phyloP scores from a whole-genome alignment of 2,888 invertebrate species.

The Lamellibrachia columna region DNA sequence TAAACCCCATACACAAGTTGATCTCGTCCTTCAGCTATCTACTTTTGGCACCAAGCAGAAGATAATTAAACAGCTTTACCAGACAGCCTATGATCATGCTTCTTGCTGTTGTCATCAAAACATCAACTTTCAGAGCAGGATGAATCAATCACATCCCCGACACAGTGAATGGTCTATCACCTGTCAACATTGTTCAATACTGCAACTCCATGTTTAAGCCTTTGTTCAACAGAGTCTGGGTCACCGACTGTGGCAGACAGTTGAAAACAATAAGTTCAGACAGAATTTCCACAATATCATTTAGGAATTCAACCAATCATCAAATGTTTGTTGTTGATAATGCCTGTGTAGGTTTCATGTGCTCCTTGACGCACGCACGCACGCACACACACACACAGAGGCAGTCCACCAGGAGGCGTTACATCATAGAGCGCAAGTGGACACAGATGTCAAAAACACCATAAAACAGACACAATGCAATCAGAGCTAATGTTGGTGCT shows the following conservation, averaged over 20 bases:
- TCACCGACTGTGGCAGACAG: background rate
- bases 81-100: background rate
- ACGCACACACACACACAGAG: background rate
- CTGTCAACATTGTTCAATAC: background rate
- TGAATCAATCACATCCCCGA: background rate
- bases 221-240: background rate
- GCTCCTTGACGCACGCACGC: background rate
- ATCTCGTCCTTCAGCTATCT: constrained; percentile 4
- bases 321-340: background rate
- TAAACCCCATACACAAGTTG: background rate
- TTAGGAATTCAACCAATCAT: background rate
- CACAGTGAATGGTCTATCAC: background rate
- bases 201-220: background rate
- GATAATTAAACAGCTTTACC: background rate
- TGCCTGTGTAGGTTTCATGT: background rate
- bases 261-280: background rate
- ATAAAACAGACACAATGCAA: background rate
- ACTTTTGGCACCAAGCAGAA: background rate
- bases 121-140: background rate
- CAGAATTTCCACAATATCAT: background rate
- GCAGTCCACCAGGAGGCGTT: too few relatives aligned
- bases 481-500: background rate
- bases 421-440: too few relatives aligned
- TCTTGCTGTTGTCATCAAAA: background rate
- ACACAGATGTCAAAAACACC: background rate